phyloP scores from a whole-genome alignment of 2,888 invertebrate genomes.

The Eilema sororculum region DNA sequence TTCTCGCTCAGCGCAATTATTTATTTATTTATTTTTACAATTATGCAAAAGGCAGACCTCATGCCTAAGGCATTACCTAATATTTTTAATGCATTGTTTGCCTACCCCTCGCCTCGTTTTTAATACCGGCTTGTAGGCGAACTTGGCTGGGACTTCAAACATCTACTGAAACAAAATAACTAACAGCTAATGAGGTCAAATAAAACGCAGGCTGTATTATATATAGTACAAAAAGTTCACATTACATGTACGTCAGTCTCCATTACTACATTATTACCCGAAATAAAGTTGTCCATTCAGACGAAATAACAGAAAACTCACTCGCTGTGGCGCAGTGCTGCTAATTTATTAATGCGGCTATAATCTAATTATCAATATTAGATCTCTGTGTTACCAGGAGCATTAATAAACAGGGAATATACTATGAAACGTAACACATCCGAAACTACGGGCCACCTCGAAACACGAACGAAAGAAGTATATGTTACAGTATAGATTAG shows the following conservation, averaged over 20 bases:
- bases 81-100: too few relatives aligned
- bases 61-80: too few relatives aligned
- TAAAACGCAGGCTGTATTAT: not conserved
- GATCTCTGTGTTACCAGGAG: slow-evolving; percentile 7
- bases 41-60: too few relatives aligned
- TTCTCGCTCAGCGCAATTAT: too few relatives aligned
- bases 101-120: too few relatives aligned
- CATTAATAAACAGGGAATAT: slow-evolving; percentile 8
- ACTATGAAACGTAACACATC: not conserved
- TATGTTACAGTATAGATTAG: not conserved
- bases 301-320: not conserved
- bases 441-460: not conserved
- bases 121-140: too few relatives aligned
- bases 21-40: too few relatives aligned
- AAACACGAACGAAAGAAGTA: not conserved
- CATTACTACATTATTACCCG: not conserved
- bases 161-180: too few relatives aligned
- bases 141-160: too few relatives aligned
- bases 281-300: not conserved
- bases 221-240: not conserved
- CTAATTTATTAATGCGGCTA: slow-evolving; percentile 17
- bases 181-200: too few relatives aligned
- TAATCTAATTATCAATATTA: slow-evolving; percentile 23
- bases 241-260: not conserved
- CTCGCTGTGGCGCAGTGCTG: not conserved